These are phyloP conservation scores for Helicoverpa zea DNA, from an alignment of 1,140 invertebrate genomes.

Conservation along the genomic window DNA sequence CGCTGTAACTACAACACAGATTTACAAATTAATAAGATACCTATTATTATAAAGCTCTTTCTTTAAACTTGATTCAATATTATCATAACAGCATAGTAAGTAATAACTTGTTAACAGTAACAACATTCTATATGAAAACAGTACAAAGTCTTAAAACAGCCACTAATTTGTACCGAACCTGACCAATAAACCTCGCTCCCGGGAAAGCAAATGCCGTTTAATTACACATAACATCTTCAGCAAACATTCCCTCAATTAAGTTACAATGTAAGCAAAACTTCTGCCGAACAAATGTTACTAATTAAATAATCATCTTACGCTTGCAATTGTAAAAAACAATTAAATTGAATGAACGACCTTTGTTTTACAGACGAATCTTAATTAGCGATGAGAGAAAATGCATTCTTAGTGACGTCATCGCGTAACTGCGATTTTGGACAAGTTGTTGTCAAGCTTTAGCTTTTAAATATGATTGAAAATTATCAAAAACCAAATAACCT, in stretches of 20 bases:
- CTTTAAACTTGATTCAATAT: too few relatives aligned
- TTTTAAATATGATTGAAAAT: too few relatives aligned
- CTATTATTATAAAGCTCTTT: too few relatives aligned
- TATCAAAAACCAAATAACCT: too few relatives aligned
- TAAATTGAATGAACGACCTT: conserved; percentile 19
- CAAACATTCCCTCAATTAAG: conserved; percentile 19
- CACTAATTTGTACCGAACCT: conserved; percentile 11
- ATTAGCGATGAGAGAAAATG: conserved; percentile 53
- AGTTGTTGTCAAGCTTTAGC: neutral
- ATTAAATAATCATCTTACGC: conserved; percentile 33
- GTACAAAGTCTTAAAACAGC: conserved; percentile 3
- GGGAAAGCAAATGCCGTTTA: conserved; percentile 32
- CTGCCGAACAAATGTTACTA: conserved; percentile 6
- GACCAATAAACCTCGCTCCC: neutral
- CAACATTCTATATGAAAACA: neutral
- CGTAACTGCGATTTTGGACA: neutral
- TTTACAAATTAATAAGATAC: neutral
- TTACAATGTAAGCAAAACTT: conserved; percentile 24
- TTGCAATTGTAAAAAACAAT: conserved; percentile 33
- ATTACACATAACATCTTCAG: conserved; percentile 22
- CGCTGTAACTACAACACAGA: neutral
- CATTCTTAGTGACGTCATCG: neutral
- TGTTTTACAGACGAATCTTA: conserved; percentile 50
- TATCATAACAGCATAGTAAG: too few relatives aligned
- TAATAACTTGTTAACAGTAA: too few relatives aligned